Conservation (phyloP, 2,113 vertebrate species). For the Brevimyrus niger region DNA sequence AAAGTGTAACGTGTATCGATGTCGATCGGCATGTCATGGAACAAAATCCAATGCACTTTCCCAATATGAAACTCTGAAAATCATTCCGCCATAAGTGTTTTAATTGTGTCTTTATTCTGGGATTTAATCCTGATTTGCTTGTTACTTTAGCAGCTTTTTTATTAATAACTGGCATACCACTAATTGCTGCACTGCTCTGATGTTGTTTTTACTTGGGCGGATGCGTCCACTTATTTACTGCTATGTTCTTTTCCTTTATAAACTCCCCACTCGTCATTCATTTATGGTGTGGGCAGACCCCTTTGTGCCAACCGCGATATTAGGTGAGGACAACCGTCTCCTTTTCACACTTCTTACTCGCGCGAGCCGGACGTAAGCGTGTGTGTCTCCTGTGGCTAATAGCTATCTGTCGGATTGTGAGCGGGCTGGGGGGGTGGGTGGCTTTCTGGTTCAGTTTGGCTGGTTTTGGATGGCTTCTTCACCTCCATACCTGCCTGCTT, state of each 20-base stretch:
- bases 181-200: constrained; percentile 1
- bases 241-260: constrained; percentile 59
- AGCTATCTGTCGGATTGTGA: background rate
- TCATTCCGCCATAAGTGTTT: background rate
- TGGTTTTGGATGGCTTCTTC: constrained; percentile 53
- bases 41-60: background rate
- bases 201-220: constrained; percentile 9
- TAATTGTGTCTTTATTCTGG: background rate
- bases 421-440: background rate
- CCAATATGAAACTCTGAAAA: background rate
- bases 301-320: constrained; percentile 97
- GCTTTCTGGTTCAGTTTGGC: constrained; percentile 18
- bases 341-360: constrained; percentile 29
- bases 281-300: constrained; percentile 84
- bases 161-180: background rate
- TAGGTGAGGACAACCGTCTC: constrained; percentile 83
- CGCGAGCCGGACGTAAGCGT: background rate
- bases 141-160: background rate
- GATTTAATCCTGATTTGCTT: background rate
- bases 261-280: constrained; percentile 54
- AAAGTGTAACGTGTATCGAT: background rate
- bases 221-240: constrained; percentile 22
- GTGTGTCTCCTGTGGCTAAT: constrained; percentile 1
- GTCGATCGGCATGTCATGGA: background rate
- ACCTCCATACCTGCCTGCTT: constrained; percentile 62